A percentile compares a stretch with the other conserved stretches of the same genome.
These are phyloP conservation scores for Lasioglossum morio DNA, from an alignment of 2,888 invertebrate genomes.

Conservation along the genomic window DNA sequence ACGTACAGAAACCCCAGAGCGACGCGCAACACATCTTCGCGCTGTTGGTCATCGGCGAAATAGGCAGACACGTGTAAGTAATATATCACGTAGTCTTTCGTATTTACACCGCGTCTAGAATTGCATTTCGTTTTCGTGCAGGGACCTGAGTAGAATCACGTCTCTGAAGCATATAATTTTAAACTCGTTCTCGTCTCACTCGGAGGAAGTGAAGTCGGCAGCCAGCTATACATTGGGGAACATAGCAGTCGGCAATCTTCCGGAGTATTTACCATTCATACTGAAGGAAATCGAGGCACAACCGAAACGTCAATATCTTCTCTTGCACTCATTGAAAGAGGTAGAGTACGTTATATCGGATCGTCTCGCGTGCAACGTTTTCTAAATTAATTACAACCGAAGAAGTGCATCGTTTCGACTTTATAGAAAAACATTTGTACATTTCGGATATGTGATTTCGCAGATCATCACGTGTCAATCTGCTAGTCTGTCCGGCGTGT, in stretches of 20 bases:
- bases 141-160: slow-evolving; percentile 92
- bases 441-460: slow-evolving; percentile 24
- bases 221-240: slow-evolving; percentile 99
- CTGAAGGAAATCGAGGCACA: slow-evolving; percentile 96
- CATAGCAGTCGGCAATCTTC: slow-evolving; percentile 97
- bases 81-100: background rate
- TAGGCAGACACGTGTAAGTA: slow-evolving; percentile 95
- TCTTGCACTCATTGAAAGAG: slow-evolving; percentile 99
- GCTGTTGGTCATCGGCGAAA: slow-evolving; percentile 97
- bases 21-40: slow-evolving; percentile 97
- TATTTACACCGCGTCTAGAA: background rate
- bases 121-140: slow-evolving; percentile 75
- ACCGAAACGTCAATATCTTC: slow-evolving; percentile 97
- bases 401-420: background rate
- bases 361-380: background rate
- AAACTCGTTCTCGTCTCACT: slow-evolving; percentile 94
- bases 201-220: slow-evolving; percentile 98
- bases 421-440: background rate
- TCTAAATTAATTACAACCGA: background rate
- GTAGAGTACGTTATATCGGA: slow-evolving; percentile 84
- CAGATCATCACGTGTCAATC: slow-evolving; percentile 88
- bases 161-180: slow-evolving; percentile 92
- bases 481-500: slow-evolving; percentile 86
- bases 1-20: slow-evolving; percentile 89
- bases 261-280: slow-evolving; percentile 97